A percentile compares a stretch with the other conserved stretches of the same genome.
Conservation (phyloP, 2,113 vertebrate genomes). For the Campylomormyrus numenius region DNA sequence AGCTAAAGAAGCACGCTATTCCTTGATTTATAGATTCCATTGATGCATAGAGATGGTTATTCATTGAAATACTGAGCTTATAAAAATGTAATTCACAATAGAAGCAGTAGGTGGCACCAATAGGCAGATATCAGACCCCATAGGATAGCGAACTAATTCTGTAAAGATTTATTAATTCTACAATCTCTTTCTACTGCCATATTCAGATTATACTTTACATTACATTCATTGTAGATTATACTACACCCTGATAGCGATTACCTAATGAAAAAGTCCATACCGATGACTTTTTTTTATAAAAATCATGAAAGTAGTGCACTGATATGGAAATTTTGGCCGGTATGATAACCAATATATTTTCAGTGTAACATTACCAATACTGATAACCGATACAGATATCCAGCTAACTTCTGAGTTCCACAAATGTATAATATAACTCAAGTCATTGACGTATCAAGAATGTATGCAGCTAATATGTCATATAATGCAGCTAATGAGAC, state of each 20-base stretch:
- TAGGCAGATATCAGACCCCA: neutral
- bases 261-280: neutral
- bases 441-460: neutral
- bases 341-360: neutral
- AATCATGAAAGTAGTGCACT: neutral
- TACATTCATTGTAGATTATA: neutral
- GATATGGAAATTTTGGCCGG: neutral
- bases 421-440: neutral
- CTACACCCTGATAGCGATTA: neutral
- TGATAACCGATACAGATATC: neutral
- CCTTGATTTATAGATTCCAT: neutral
- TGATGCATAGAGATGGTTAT: neutral
- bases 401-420: neutral
- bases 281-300: neutral
- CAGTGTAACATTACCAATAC: neutral
- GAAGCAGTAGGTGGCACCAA: neutral
- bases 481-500: neutral
- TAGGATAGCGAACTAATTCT: neutral
- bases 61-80: neutral
- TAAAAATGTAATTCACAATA: neutral
- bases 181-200: neutral
- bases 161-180: neutral
- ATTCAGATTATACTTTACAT: neutral
- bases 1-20: neutral
- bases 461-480: neutral